Percentiles rank a stretch among this genome's conserved stretches.
Conservation (phyloP, 2,113 vertebrate genomes). For the Campylomormyrus numenius region DNA sequence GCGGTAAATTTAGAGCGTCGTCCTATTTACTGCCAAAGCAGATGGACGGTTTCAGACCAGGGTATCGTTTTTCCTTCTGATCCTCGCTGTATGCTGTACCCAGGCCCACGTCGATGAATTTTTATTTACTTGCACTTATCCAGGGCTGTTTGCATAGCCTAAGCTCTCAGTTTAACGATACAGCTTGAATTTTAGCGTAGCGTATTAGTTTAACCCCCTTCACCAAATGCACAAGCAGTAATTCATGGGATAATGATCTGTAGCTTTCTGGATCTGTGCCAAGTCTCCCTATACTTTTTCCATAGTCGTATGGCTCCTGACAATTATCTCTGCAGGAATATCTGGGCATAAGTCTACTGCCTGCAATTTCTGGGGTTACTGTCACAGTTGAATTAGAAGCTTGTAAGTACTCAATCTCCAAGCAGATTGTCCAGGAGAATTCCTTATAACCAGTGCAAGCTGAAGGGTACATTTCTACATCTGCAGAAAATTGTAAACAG, state of each 20-base stretch:
- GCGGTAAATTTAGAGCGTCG: constrained; percentile 29
- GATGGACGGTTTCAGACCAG: not conserved
- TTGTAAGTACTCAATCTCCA: not conserved
- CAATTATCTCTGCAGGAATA: not conserved
- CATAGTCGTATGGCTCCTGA: not conserved
- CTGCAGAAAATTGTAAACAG: not conserved
- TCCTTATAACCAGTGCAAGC: not conserved
- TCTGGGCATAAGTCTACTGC: not conserved
- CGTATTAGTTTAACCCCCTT: not conserved
- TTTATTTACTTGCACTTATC: not conserved
- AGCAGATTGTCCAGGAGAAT: not conserved
- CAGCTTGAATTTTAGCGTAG: not conserved
- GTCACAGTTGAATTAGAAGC: not conserved
- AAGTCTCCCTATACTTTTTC: not conserved
- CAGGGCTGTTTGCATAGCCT: not conserved
- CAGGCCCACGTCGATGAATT: constrained; percentile 2
- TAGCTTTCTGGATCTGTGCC: not conserved
- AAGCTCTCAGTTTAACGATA: not conserved
- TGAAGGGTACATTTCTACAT: not conserved
- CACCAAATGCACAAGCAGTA: not conserved
- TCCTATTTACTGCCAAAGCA: constrained; percentile 4
- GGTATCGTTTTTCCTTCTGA: not conserved
- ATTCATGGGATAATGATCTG: not conserved
- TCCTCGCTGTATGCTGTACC: not conserved
- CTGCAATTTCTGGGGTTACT: not conserved